phyloP scores from a whole-genome alignment of 2,888 invertebrate genomes.

The Drosophila demipolita region DNA sequence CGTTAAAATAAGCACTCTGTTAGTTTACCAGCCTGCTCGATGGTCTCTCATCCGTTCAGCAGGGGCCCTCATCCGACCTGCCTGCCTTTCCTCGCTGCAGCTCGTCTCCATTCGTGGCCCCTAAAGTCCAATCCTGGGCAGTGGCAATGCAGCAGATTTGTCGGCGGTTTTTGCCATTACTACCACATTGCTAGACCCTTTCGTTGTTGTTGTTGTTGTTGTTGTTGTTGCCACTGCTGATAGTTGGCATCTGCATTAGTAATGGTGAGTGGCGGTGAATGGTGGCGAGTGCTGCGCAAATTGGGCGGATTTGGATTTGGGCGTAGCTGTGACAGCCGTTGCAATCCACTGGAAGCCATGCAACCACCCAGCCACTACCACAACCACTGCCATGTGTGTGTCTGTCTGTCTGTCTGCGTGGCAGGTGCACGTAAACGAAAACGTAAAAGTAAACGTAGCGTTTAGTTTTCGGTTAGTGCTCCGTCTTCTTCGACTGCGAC shows the following conservation, averaged over 20 bases:
- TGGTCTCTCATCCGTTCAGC: slow-evolving; percentile 52
- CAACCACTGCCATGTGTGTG: slow-evolving; percentile 13
- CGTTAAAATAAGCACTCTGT: slow-evolving; percentile 81
- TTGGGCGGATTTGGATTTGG: slow-evolving; percentile 66
- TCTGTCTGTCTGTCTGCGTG: slow-evolving; percentile 8
- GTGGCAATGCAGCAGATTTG: slow-evolving; percentile 77
- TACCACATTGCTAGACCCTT: slow-evolving; percentile 44
- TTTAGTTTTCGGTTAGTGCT: slow-evolving; percentile 58
- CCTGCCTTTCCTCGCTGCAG: background rate
- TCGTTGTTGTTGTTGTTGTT: slow-evolving; percentile 2
- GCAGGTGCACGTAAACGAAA: slow-evolving; percentile 57
- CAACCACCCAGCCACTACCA: background rate
- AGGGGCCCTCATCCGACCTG: slow-evolving; percentile 1
- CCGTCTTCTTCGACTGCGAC: slow-evolving; percentile 19
- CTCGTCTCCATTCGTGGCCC: slow-evolving; percentile 12
- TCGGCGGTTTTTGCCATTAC: slow-evolving; percentile 78
- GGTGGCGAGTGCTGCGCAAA: slow-evolving; percentile 65
- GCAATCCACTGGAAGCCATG: background rate
- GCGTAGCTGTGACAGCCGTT: slow-evolving; percentile 35
- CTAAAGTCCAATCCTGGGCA: slow-evolving; percentile 27
- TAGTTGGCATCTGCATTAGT: slow-evolving; percentile 78
- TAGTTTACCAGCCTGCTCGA: slow-evolving; percentile 77
- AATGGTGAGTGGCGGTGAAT: slow-evolving; percentile 66
- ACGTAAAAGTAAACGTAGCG: slow-evolving; percentile 61
- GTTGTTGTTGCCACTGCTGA: slow-evolving; percentile 50